These are phyloP conservation scores for Odontothrips loti DNA, from an alignment of 2,888 invertebrate genomes.

Conservation along the genomic window DNA sequence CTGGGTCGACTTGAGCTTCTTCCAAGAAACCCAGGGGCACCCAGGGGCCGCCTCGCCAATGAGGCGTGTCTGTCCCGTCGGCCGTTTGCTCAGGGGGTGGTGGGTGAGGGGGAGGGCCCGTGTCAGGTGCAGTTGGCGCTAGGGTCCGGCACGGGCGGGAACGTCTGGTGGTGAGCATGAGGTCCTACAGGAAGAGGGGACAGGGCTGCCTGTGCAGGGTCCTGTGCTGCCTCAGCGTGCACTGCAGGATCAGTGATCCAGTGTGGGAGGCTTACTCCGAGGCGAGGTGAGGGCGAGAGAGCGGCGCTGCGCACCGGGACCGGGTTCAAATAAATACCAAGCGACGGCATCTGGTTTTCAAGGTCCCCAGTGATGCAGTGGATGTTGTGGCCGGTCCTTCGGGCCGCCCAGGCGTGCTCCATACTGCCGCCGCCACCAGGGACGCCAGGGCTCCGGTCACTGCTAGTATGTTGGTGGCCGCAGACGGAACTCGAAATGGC, in stretches of 20 bases:
- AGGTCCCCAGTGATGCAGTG: background rate
- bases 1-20: too few relatives aligned
- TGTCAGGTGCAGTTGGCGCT: too few relatives aligned
- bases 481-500: background rate
- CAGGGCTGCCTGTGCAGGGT: background rate
- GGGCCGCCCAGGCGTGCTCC: background rate
- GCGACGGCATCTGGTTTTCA: background rate
- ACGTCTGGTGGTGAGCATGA: background rate
- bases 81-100: background rate
- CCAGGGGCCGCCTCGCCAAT: background rate
- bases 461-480: background rate
- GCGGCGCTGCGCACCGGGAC: background rate
- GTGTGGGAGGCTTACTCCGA: background rate
- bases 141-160: background rate
- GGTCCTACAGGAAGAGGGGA: background rate
- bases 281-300: background rate
- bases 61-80: background rate
- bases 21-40: too few relatives aligned
- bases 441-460: background rate
- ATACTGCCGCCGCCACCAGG: slow-evolving; percentile 8
- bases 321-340: background rate
- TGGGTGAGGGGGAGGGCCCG: too few relatives aligned
- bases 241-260: background rate
- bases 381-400: background rate
- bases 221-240: background rate